Evolutionary conservation across 2,113 vertebrate genomes (phyloP).

Genomic region (Collichthys lucidus): DNA sequence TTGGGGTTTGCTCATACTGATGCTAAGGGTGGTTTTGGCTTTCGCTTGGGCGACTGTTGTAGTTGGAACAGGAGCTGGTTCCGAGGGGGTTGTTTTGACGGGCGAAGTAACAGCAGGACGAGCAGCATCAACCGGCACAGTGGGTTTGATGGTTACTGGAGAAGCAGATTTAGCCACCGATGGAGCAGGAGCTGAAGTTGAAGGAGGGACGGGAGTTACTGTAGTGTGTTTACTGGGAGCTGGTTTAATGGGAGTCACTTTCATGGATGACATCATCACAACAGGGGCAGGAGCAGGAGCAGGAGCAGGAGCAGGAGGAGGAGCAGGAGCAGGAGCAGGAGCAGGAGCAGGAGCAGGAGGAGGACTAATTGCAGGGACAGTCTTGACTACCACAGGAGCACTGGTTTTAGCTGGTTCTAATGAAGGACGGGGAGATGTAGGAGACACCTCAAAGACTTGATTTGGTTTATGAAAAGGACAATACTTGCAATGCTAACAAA

Average conservation of each 20-base stretch:
- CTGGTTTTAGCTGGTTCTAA: constrained; percentile 83
- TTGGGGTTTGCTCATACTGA: constrained; percentile 79
- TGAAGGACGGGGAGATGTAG: background rate
- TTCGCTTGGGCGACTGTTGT: constrained; percentile 62
- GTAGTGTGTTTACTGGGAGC: constrained; percentile 73
- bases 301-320: constrained; percentile 65
- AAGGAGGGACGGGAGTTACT: constrained; percentile 36
- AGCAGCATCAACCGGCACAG: constrained; percentile 17
- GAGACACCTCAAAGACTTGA: background rate
- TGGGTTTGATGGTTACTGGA: constrained; percentile 51
- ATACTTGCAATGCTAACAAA: background rate
- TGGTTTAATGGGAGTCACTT: constrained; percentile 77
- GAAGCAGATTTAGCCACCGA: constrained; percentile 59
- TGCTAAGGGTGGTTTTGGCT: constrained; percentile 83
- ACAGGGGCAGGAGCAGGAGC: constrained; percentile 53
- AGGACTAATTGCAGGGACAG: constrained; percentile 66
- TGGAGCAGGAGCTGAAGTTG: constrained; percentile 65
- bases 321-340: constrained; percentile 46
- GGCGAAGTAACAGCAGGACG: constrained; percentile 18
- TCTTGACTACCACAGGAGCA: constrained; percentile 83
- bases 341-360: constrained; percentile 62
- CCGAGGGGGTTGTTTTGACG: background rate
- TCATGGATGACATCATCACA: constrained; percentile 84
- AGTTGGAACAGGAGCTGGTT: constrained; percentile 36
- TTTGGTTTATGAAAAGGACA: background rate